Conservation (phyloP, 2,888 invertebrate genomes). For the Prionchulus punctatus region DNA sequence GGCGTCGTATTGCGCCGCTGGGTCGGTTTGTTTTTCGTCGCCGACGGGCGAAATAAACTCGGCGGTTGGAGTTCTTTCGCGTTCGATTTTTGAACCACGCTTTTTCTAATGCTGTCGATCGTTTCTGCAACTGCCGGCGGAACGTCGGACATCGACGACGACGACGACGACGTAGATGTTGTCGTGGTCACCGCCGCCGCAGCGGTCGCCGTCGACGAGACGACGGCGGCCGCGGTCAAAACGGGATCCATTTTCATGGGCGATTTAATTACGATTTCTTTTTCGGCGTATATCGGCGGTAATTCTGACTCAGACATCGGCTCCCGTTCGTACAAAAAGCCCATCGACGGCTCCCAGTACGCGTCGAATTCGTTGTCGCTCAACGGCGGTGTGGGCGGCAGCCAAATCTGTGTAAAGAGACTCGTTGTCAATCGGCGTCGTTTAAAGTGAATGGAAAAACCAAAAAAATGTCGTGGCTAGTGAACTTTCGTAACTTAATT, state of each 20-base stretch:
- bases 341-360: constrained; percentile 66
- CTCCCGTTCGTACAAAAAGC: constrained; percentile 58
- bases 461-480: no score
- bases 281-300: constrained; percentile 50
- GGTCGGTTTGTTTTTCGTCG: constrained; percentile 17
- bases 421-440: no score
- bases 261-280: not conserved
- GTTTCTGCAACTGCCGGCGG: not conserved
- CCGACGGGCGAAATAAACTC: constrained; percentile 6
- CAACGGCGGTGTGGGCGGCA: constrained; percentile 86
- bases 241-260: not conserved
- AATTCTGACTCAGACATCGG: constrained; percentile 59
- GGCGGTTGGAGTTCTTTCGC: not conserved
- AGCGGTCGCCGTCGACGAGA: not conserved
- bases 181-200: not conserved
- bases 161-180: not conserved
- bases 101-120: not conserved
- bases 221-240: not conserved
- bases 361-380: constrained; percentile 61
- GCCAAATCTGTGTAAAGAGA: constrained; percentile 70
- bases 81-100: not conserved
- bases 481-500: no score
- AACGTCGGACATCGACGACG: not conserved
- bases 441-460: not conserved
- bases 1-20: constrained; percentile 14